phyloP scores from a whole-genome alignment of 2,113 vertebrate species.

The Todiramphus chloris region DNA sequence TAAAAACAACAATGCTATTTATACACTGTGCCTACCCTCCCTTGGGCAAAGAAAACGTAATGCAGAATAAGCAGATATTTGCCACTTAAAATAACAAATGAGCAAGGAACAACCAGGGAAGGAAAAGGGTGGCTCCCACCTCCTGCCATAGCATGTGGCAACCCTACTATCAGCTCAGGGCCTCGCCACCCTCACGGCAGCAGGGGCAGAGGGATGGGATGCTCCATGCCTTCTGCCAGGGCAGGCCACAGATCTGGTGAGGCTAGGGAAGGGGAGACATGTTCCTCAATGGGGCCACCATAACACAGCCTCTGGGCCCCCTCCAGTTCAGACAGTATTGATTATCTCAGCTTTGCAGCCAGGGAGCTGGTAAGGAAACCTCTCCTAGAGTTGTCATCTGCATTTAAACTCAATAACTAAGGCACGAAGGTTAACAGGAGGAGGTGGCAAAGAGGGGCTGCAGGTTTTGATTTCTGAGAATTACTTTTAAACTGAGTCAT shows the following conservation, averaged over 20 bases:
- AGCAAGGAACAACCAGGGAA: background rate
- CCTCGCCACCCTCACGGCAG: background rate
- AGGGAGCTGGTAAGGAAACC: background rate
- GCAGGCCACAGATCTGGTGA: background rate
- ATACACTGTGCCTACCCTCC: background rate
- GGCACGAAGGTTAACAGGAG: background rate
- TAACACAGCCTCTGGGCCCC: fast-evolving
- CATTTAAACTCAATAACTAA: background rate
- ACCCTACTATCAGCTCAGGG: background rate
- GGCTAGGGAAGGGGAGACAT: background rate
- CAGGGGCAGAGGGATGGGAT: background rate
- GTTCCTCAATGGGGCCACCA: background rate
- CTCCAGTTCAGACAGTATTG: background rate
- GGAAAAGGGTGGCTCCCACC: background rate
- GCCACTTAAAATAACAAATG: background rate
- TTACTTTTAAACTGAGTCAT: background rate
- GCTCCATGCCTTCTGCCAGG: background rate
- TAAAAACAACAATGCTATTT: background rate
- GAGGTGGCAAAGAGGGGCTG: background rate
- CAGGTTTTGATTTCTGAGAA: background rate
- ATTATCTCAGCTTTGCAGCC: background rate
- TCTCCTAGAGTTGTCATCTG: background rate
- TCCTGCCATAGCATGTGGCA: background rate
- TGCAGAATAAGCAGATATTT: background rate
- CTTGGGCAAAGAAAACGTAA: background rate